Evolutionary conservation across 2,113 vertebrate species (phyloP).

Genomic region (Ptilorrhoa leucosticta): DNA sequence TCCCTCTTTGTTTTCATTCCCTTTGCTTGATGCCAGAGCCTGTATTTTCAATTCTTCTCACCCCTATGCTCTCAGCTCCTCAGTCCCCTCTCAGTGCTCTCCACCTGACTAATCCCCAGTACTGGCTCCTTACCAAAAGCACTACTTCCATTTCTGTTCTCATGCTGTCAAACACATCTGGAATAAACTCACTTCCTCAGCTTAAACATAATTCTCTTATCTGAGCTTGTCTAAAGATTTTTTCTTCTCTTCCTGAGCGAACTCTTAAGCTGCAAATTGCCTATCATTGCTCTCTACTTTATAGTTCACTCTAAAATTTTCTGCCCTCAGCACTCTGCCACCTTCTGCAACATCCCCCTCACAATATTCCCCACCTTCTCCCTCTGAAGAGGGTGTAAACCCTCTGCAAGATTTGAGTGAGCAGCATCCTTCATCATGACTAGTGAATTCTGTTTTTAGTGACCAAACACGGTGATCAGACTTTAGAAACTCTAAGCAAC

Average conservation of each 20-base stretch:
- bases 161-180: conserved; percentile 67
- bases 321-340: background rate
- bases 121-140: conserved; percentile 56
- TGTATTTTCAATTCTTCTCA: conserved; percentile 60
- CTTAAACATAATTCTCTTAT: conserved; percentile 49
- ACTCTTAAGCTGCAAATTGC: background rate
- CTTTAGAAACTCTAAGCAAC: background rate
- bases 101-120: conserved; percentile 64
- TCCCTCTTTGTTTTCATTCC: conserved; percentile 58
- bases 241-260: background rate
- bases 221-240: conserved; percentile 39
- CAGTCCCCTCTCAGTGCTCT: conserved; percentile 35
- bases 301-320: background rate
- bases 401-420: background rate
- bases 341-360: background rate
- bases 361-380: background rate
- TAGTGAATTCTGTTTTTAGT: background rate
- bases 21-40: conserved; percentile 56
- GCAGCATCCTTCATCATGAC: background rate
- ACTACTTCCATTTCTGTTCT: conserved; percentile 57
- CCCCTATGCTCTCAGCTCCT: conserved; percentile 39
- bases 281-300: background rate
- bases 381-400: background rate
- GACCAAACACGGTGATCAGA: background rate
- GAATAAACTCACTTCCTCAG: conserved; percentile 55